Percentiles rank a stretch among this genome's conserved stretches.
Evolutionary conservation across 1,140 invertebrate species (phyloP).

Genomic region (Trichomalopsis sarcophagae): DNA sequence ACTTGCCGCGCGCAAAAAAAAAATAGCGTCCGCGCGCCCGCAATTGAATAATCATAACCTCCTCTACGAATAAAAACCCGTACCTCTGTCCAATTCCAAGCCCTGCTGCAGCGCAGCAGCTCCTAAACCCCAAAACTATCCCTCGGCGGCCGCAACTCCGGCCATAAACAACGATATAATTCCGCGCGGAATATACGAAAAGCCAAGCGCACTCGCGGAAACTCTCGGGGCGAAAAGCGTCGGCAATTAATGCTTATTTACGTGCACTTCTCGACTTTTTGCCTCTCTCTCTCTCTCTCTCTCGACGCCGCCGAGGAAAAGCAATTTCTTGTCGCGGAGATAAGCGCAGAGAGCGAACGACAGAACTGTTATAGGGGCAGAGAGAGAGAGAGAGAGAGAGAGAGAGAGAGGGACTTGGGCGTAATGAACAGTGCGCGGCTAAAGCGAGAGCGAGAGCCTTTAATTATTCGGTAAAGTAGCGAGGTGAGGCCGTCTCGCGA

Average conservation of each 20-base stretch:
- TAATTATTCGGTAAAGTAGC: background rate
- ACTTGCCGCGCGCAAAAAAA: background rate
- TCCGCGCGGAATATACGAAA: background rate
- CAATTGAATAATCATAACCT: background rate
- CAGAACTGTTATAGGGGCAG: background rate
- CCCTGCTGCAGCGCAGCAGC: too few species aligned
- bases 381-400: background rate
- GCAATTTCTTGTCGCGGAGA: conserved; percentile 14
- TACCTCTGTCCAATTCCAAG: too few species aligned
- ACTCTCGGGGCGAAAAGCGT: background rate
- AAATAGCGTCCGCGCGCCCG: too few species aligned
- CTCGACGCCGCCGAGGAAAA: background rate
- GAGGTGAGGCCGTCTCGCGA: background rate
- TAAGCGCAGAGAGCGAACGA: conserved; percentile 1
- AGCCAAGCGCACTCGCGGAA: background rate
- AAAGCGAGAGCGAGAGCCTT: conserved; percentile 6
- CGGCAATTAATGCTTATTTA: background rate
- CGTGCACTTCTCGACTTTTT: conserved; percentile 11
- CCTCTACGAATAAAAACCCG: background rate
- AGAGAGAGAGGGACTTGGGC: background rate
- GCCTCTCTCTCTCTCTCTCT: background rate
- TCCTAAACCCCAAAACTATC: background rate
- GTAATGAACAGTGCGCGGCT: background rate
- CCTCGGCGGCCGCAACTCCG: background rate
- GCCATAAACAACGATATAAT: background rate